A percentile compares a stretch with the other conserved stretches of the same genome.
Conservation (phyloP, 2,888 invertebrate species). For the Oxystoma pomonae region DNA sequence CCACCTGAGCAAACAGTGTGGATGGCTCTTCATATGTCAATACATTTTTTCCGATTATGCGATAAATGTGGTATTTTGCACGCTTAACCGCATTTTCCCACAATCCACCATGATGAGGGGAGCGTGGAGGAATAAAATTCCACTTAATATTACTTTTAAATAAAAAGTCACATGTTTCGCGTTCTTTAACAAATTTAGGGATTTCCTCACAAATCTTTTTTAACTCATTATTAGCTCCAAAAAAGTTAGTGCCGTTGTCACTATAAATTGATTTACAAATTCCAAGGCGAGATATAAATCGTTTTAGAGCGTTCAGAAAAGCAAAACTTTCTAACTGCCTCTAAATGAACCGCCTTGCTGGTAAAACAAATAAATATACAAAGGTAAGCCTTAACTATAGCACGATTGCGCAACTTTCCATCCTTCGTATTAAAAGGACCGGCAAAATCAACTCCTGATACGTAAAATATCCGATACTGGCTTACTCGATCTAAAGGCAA, state of each 20-base stretch:
- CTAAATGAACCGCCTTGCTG: conserved; percentile 24
- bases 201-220: conserved; percentile 8
- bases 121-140: conserved; percentile 31
- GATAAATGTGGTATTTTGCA: conserved; percentile 31
- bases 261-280: conserved; percentile 16
- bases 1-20: conserved; percentile 21
- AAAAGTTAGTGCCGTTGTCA: conserved; percentile 17
- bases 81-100: conserved; percentile 34
- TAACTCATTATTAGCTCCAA: conserved; percentile 11
- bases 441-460: conserved; percentile 22
- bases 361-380: conserved; percentile 23
- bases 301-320: conserved; percentile 17
- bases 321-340: conserved; percentile 15
- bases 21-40: conserved; percentile 29
- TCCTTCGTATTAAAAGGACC: conserved; percentile 23
- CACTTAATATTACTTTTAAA: conserved; percentile 12
- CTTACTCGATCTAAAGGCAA: conserved; percentile 18
- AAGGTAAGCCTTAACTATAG: conserved; percentile 21
- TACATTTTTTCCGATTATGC: conserved; percentile 24
- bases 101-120: conserved; percentile 33
- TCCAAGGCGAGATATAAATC: conserved; percentile 18
- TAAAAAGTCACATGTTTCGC: conserved; percentile 10
- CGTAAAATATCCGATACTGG: conserved; percentile 21
- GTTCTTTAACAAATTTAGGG: conserved; percentile 10
- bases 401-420: conserved; percentile 20